Percentiles rank a stretch among this genome's conserved stretches.
Evolutionary conservation across 2,888 invertebrate genomes (phyloP).

Genomic region (Agrotis exclamationis): DNA sequence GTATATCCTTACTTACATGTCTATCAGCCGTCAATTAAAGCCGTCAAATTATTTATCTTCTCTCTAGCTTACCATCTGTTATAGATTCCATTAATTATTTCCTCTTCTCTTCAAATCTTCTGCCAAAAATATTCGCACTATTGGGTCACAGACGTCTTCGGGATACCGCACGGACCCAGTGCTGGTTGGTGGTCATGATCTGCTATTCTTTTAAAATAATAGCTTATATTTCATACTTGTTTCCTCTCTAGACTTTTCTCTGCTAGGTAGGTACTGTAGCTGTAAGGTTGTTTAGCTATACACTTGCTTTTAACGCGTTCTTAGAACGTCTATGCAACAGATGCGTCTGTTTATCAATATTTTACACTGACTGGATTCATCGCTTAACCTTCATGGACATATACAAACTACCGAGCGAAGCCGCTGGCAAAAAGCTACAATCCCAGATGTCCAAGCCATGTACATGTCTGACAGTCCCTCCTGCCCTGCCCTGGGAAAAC

Average conservation of each 20-base stretch:
- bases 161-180: no score
- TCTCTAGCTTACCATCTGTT: neutral
- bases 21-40: neutral
- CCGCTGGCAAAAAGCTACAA: no score
- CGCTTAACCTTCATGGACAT: conserved; percentile 1
- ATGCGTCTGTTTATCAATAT: conserved; percentile 43
- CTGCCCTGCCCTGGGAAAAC: no score
- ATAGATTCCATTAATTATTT: no score
- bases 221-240: no score
- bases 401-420: neutral
- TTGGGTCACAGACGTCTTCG: no score
- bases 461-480: no score
- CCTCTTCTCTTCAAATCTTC: no score
- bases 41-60: neutral
- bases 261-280: neutral
- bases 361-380: conserved; percentile 10
- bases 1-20: neutral
- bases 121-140: no score
- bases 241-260: neutral
- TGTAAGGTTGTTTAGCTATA: neutral
- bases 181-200: no score
- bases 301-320: conserved; percentile 26
- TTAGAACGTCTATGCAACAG: conserved; percentile 22
- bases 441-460: no score
- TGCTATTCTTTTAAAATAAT: no score